Conservation (phyloP, 2,888 invertebrate species). For the Orchesellides sinensis region DNA sequence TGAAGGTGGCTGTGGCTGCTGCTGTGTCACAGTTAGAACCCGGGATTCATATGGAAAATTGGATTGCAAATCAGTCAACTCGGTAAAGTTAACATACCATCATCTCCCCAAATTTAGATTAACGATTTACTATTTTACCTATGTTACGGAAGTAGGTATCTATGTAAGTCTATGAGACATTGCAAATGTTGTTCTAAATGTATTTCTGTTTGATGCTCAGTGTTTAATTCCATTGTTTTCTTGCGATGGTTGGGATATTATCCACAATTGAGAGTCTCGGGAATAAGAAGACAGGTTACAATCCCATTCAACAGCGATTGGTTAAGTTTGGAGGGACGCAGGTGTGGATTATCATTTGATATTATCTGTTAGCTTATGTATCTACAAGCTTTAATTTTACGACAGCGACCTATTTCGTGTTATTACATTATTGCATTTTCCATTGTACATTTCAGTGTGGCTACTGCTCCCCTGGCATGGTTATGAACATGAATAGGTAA, state of each 20-base stretch:
- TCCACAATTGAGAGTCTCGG: conserved; percentile 88
- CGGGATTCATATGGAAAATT: conserved; percentile 76
- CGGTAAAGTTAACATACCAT: too few relatives aligned
- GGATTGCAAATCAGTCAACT: conserved; percentile 82
- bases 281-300: conserved; percentile 82
- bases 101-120: too few relatives aligned
- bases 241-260: conserved; percentile 83
- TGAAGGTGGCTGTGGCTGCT: conserved; percentile 85
- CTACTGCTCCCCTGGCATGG: conserved; percentile 87
- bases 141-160: too few relatives aligned
- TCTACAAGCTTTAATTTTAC: too few relatives aligned
- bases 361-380: neutral
- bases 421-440: too few relatives aligned
- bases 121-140: too few relatives aligned
- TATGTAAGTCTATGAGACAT: too few relatives aligned
- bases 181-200: too few relatives aligned
- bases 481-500: conserved; percentile 80
- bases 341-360: too few relatives aligned
- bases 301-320: conserved; percentile 83
- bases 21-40: conserved; percentile 76
- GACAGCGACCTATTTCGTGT: too few relatives aligned
- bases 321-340: conserved; percentile 85
- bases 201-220: conserved; percentile 76
- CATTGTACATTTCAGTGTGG: conserved; percentile 79
- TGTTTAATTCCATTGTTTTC: conserved; percentile 82